Evolutionary conservation across 2,797 vertebrate genomes (phyloP).

Genomic region (Bradypus variegatus): DNA sequence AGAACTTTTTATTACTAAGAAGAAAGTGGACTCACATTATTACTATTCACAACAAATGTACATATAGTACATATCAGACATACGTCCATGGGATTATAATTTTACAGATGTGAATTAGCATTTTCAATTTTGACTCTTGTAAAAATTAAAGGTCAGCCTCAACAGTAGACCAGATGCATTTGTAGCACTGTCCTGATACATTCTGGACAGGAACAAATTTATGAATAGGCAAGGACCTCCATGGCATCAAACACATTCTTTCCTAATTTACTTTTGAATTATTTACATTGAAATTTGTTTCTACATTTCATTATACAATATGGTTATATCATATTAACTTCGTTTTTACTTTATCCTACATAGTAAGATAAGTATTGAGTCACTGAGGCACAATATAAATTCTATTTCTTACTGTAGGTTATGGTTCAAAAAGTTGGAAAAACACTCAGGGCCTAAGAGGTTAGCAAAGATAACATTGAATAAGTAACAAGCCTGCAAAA

Average conservation of each 20-base stretch:
- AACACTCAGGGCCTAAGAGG: background rate
- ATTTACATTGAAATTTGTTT: background rate
- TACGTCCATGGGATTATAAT: too few relatives aligned
- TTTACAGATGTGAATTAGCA: background rate
- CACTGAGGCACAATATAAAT: background rate
- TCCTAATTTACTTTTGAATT: background rate
- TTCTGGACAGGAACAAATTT: background rate
- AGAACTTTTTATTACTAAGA: background rate
- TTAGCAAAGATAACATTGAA: background rate
- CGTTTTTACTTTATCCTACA: background rate
- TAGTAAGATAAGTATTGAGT: background rate
- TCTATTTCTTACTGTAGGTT: background rate
- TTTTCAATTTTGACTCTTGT: background rate
- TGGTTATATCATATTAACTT: background rate
- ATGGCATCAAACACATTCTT: background rate
- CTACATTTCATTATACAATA: background rate
- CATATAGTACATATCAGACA: too few relatives aligned
- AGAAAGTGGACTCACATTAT: background rate
- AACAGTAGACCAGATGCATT: background rate
- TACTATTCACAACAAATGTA: background rate
- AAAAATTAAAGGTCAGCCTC: background rate
- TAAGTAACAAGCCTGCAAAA: background rate
- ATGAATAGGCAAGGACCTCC: background rate
- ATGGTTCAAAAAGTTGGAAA: background rate
- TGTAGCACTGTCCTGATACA: background rate